Evolutionary conservation across 2,888 invertebrate genomes (phyloP).

Genomic region (Adineta ricciae): DNA sequence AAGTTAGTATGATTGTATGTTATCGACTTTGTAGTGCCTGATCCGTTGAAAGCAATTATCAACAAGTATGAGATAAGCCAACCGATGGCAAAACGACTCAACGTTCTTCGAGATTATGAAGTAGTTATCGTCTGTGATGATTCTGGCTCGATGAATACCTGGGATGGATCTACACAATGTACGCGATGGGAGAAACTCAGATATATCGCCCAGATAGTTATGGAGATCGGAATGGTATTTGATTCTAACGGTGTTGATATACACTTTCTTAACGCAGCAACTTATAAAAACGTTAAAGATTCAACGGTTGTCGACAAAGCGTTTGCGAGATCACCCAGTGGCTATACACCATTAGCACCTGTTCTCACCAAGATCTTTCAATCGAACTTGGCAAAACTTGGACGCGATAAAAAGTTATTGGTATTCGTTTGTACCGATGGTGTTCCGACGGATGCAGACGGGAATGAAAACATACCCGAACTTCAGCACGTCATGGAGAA

Average conservation of each 20-base stretch:
- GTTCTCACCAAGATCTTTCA: background rate
- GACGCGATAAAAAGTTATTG: slow-evolving; percentile 24
- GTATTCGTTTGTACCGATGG: slow-evolving; percentile 30
- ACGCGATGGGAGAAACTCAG: slow-evolving; percentile 12
- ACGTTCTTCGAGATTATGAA: background rate
- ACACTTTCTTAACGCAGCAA: slow-evolving; percentile 14
- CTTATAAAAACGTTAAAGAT: background rate
- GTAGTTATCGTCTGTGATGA: slow-evolving; percentile 14
- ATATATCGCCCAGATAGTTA: slow-evolving; percentile 14
- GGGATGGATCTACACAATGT: background rate
- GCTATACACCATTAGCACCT: slow-evolving; percentile 22
- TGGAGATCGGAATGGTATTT: slow-evolving; percentile 26
- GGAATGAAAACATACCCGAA: background rate
- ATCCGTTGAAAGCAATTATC: background rate
- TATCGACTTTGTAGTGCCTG: too few species aligned
- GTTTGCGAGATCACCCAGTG: slow-evolving; percentile 20
- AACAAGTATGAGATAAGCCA: background rate
- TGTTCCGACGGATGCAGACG: slow-evolving; percentile 22
- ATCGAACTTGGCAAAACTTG: background rate
- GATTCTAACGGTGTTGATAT: slow-evolving; percentile 27
- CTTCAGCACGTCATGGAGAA: slow-evolving; percentile 15
- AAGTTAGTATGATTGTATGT: too few species aligned
- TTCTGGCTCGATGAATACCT: background rate
- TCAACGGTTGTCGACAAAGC: background rate
- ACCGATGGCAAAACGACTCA: background rate